Base-by-base conservation (phyloP, 1,140 invertebrate species). In the Watersipora subatra region DNA sequence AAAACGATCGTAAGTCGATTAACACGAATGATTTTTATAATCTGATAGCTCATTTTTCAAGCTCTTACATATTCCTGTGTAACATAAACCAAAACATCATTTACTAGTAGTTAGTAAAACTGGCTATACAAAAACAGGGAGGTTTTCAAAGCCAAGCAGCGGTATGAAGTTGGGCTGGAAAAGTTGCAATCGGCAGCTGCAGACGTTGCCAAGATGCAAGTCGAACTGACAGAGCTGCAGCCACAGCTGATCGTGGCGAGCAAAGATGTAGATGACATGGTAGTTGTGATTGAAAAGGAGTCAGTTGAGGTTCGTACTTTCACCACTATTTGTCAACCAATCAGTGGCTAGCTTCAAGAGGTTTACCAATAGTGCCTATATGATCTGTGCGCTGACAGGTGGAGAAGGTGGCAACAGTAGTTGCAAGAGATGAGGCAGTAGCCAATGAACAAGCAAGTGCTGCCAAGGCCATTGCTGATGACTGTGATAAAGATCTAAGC, bases 151-250 rank as follows among this genome's bases (percentile, higher is more conserved):
- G 86, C 87, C 2, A 92, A 89, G 74, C 78, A 86, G 77, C 82
- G 78, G 56, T 80, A 82, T 64, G 76, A 79, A 67, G 87, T 86
- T 28, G 80, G 80, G 72, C 68, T 81, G 1, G 78, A 81, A 30
- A 81, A 81, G 69, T 72, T 81, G 29, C 69, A 75, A 46, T 75
- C 72, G n/a, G 80, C 80, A 29, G 72, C 77, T 17, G 73, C 73
- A 20, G 90, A 95, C 81, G 81, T 83, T 2, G 68, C 72, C 7
- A 72, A 75, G n/a, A 81, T 83, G 78, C 86, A 91, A 57, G 89
- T 95, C 73, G 82, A 98, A 20, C 79, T 97, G 68, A 87, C 87
- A 25, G 86, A 86, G 25, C 81, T 97, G 24, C 92, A 97, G 75
- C 95, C 95, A 15, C 87, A 92, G 77, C 81, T 98, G 7, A 84